phyloP scores from a whole-genome alignment of 2,888 invertebrate genomes.

The Syritta pipiens region DNA sequence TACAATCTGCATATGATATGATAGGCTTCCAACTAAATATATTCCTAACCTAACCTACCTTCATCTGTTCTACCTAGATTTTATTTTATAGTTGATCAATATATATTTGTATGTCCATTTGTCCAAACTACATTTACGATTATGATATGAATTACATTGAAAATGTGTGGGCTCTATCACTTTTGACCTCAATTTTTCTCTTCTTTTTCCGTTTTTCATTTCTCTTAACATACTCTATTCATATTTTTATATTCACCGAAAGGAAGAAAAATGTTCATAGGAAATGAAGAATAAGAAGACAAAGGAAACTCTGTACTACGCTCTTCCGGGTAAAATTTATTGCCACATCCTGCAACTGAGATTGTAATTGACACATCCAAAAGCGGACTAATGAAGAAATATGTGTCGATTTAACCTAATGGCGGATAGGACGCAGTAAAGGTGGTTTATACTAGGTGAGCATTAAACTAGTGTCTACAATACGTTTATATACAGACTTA shows the following conservation, averaged over 20 bases:
- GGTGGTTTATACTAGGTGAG: no score
- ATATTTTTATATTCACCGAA: not conserved
- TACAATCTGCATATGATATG: no score
- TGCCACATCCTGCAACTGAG: constrained; percentile 19
- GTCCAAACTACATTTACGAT: no score
- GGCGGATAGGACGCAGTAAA: not conserved
- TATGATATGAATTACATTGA: no score
- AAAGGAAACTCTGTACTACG: constrained; percentile 2
- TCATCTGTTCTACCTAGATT: no score
- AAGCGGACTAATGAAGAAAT: constrained; percentile 35
- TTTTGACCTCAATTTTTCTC: constrained; percentile 12
- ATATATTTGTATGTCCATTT: no score
- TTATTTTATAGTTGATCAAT: no score
- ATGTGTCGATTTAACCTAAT: constrained; percentile 18
- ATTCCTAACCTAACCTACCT: no score
- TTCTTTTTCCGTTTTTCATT: not conserved
- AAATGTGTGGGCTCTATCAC: constrained; percentile 13
- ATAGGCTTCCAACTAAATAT: no score
- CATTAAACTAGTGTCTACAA: no score
- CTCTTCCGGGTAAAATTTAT: constrained; percentile 29
- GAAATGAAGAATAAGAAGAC: constrained; percentile 8
- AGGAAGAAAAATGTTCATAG: constrained; percentile 5
- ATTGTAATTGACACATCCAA: constrained; percentile 39
- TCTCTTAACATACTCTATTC: no score
- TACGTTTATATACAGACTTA: no score